Evolutionary conservation across 2,113 vertebrate genomes (phyloP), one percentile per base, ranked within the genome.

Genomic region (Narcine bancroftii): DNA sequence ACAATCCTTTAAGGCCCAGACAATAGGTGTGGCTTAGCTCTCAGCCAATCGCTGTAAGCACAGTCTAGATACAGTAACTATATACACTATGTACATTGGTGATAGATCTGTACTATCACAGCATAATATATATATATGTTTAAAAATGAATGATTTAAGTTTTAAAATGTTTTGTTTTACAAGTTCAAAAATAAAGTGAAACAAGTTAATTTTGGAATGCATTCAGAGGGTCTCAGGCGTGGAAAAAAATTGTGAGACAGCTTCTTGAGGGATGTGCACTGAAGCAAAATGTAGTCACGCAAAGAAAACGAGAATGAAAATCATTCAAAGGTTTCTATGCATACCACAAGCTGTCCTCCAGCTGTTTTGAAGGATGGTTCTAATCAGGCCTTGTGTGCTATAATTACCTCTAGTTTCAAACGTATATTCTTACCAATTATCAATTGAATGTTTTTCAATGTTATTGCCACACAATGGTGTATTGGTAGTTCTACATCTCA

Each of bases 381-480:
- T 33, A 71, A 91, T 91, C 66, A 69, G 11, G 6, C 42, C 29
- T 91, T 26, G 42, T 91, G 60, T 39, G 47, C 89, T 42, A 26
- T 91, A 91, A 69, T 91, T 91, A 91, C 89, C 63, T 10, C 24
- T 69, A 42, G 17, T 47, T 47, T 21, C 39, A 26, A 5, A 39
- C 63, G n/a, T 89, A 63, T 56, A 89, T 89, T 91, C 89, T 91
- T 69, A 45, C 63, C 89, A 69, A 91, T 91, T 45, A 91, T 47
- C 65, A 71, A 24, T 42, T 10, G 39, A 91, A 69, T 36, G 71
- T 91, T 71, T 53, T 65, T 65, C 10, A 36, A 87, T 65, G 29
- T 42, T 89, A 63, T 89, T 65, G n/a, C 85, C 24, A 36, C 65
- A 19, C 65, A 33, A 17, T 91, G 65, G 19, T 69, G 39, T 47